Evolutionary conservation across 2,113 vertebrate genomes (phyloP).

Genomic region (Globicephala melas): DNA sequence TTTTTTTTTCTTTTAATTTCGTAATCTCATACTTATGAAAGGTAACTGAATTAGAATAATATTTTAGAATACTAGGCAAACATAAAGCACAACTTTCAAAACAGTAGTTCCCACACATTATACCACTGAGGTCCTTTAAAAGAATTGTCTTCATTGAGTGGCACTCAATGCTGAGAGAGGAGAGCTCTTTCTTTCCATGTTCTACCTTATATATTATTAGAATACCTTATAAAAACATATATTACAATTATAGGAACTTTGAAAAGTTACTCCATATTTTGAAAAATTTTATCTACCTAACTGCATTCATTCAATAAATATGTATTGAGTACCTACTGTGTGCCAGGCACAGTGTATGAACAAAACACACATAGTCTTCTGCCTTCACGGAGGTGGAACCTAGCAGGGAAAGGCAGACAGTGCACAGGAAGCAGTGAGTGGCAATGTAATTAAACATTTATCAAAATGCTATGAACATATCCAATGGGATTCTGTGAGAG

Average conservation of each 20-base stretch:
- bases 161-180: background rate
- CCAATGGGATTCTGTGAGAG: background rate
- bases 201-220: background rate
- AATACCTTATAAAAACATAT: background rate
- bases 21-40: background rate
- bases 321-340: background rate
- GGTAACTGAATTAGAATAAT: background rate
- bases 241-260: background rate
- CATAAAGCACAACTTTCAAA: background rate
- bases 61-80: background rate
- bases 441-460: background rate
- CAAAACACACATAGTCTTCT: background rate
- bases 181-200: background rate
- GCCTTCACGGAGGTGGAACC: background rate
- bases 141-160: background rate
- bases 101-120: background rate
- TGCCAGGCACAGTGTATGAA: background rate
- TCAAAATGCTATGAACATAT: background rate
- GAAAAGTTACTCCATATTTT: background rate
- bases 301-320: background rate
- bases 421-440: background rate
- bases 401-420: too few species aligned
- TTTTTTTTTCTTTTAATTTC: background rate
- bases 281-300: background rate
- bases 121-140: background rate